Evolutionary conservation across 1,140 invertebrate species (phyloP).

Genomic region (Uloborus diversus): DNA sequence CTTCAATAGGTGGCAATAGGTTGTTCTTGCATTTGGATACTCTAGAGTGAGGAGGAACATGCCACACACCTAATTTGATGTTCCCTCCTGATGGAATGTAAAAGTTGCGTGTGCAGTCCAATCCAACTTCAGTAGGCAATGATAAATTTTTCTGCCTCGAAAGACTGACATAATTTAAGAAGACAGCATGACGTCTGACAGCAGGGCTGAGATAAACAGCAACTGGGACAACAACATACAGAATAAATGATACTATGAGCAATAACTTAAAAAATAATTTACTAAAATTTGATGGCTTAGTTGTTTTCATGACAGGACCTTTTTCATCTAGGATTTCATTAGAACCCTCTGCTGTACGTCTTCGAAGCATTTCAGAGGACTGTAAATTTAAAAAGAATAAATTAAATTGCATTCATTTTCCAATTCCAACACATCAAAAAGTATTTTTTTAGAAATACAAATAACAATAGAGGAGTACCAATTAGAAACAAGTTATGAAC

Average conservation of each 20-base stretch:
- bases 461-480: background rate
- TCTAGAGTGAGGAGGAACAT: constrained; percentile 27
- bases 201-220: constrained; percentile 50
- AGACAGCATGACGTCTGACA: constrained; percentile 53
- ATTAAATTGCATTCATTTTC: background rate
- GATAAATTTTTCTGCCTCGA: constrained; percentile 48
- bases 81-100: constrained; percentile 37
- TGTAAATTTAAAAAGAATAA: background rate
- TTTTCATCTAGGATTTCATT: background rate
- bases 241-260: constrained; percentile 20
- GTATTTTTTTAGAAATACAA: background rate
- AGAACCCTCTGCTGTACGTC: background rate
- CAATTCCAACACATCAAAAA: background rate
- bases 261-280: constrained; percentile 7
- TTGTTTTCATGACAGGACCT: background rate
- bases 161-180: constrained; percentile 53
- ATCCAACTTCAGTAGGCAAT: constrained; percentile 46
- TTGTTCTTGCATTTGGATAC: constrained; percentile 10
- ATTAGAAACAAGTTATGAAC: background rate
- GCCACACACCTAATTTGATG: constrained; percentile 55
- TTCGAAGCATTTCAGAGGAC: background rate
- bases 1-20: background rate
- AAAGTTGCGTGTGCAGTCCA: constrained; percentile 56
- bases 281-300: background rate
- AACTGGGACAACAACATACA: constrained; percentile 55